These are phyloP conservation scores for Parotocinclus haroldoi DNA, from an alignment of 2,797 vertebrate genomes.

Conservation along the genomic window DNA sequence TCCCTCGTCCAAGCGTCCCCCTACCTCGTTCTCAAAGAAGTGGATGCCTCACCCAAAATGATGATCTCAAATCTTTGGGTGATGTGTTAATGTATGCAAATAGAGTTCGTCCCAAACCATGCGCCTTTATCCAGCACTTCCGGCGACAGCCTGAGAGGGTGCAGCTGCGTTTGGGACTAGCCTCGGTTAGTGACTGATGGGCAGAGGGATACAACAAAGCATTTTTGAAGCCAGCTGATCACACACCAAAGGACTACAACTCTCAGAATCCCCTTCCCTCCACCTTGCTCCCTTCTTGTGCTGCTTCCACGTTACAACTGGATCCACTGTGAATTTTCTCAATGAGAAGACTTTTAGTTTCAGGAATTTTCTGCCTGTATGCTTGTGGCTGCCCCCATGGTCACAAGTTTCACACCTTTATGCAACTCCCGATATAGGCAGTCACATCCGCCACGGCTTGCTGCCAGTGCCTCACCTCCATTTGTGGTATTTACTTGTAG, in stretches of 20 bases:
- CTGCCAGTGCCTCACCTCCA: slow-evolving; percentile 55
- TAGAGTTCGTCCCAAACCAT: slow-evolving; percentile 50
- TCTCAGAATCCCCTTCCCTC: slow-evolving; percentile 10
- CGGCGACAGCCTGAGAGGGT: no score
- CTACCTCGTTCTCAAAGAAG: slow-evolving; percentile 9
- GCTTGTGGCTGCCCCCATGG: slow-evolving; percentile 41
- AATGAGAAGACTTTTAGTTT: slow-evolving; percentile 54
- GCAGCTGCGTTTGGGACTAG: slow-evolving; percentile 50
- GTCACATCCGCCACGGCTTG: not conserved
- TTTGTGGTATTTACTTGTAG: slow-evolving; percentile 1
- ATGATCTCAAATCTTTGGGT: not conserved
- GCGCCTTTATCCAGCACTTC: slow-evolving; percentile 66
- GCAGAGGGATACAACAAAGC: slow-evolving; percentile 48
- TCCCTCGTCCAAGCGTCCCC: slow-evolving; percentile 3
- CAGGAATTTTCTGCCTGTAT: slow-evolving; percentile 67
- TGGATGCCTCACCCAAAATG: not conserved
- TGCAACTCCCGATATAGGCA: slow-evolving; percentile 58
- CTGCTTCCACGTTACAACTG: slow-evolving; percentile 77
- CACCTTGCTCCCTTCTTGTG: slow-evolving; percentile 52
- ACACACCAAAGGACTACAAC: slow-evolving; percentile 77
- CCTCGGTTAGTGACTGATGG: slow-evolving; percentile 44
- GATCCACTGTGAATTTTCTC: slow-evolving; percentile 78
- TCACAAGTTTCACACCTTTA: slow-evolving; percentile 65
- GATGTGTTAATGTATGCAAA: slow-evolving; percentile 28
- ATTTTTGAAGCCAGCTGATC: slow-evolving; percentile 60